These are phyloP conservation scores for Catostylus mosaicus DNA, from an alignment of 30 jellyfish, hydroid and myxozoan genomes.

Conservation along the genomic window DNA sequence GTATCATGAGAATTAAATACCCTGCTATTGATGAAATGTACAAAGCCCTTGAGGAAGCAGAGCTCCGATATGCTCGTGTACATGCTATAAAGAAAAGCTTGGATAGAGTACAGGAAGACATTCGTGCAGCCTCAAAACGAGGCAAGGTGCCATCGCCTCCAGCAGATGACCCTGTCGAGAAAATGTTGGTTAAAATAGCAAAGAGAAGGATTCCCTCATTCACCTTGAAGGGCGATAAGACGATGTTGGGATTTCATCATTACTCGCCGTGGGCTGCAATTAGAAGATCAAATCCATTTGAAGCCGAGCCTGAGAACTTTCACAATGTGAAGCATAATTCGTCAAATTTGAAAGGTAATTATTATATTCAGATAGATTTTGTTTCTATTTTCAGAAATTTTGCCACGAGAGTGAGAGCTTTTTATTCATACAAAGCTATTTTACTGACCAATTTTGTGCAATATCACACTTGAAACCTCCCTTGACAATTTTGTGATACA, in stretches of 20 bases:
- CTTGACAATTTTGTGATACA: too few relatives aligned
- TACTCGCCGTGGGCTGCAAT: constrained; percentile 57
- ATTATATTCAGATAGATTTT: too few relatives aligned
- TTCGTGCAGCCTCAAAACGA: not conserved
- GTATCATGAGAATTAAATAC: constrained; percentile 10
- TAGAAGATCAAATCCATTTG: constrained; percentile 8
- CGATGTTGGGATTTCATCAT: constrained; percentile 31
- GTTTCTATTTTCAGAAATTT: too few relatives aligned
- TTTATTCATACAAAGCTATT: too few relatives aligned
- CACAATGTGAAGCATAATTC: not conserved
- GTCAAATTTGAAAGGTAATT: constrained; percentile 1
- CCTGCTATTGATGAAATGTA: constrained; percentile 16
- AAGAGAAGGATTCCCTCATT: constrained; percentile 29
- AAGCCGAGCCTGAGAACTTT: not conserved
- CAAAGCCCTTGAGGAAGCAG: constrained; percentile 48
- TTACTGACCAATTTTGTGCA: too few relatives aligned
- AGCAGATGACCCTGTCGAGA: not conserved
- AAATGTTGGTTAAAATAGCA: not conserved
- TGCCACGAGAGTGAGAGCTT: too few relatives aligned
- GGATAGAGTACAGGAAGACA: constrained; percentile 16
- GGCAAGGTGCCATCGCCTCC: not conserved
- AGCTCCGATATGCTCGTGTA: constrained; percentile 9
- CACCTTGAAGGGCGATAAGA: constrained; percentile 28
- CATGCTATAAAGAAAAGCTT: constrained; percentile 2
- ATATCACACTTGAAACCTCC: too few relatives aligned